These are phyloP conservation scores for Belgica antarctica DNA, from an alignment of 2,888 invertebrate species.

Conservation along the genomic window DNA sequence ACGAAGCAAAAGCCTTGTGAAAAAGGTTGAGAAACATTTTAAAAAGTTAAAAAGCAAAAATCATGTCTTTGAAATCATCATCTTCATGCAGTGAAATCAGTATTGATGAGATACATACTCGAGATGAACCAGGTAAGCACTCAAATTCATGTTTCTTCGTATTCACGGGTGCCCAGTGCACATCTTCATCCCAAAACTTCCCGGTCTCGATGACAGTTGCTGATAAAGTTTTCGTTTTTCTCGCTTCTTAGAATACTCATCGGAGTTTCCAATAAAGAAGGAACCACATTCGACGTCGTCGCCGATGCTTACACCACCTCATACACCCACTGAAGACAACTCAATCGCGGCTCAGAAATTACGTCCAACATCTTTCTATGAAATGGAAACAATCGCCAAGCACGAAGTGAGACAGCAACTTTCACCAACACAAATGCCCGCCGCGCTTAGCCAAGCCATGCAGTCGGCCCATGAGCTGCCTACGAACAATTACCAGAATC, in stretches of 20 bases:
- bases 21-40: conserved; percentile 25
- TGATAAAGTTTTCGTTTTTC: not conserved
- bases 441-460: conserved; percentile 4
- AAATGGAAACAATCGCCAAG: conserved; percentile 20
- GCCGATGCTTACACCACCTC: conserved; percentile 69
- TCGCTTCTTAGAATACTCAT: conserved; percentile 58
- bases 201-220: not conserved
- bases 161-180: too few relatives aligned
- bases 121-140: conserved; percentile 52
- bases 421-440: conserved; percentile 48
- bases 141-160: too few relatives aligned
- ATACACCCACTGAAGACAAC: conserved; percentile 65
- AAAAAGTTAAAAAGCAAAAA: conserved; percentile 18
- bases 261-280: conserved; percentile 62
- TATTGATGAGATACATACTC: conserved; percentile 54
- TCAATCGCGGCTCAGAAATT: not conserved
- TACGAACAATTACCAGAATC: conserved; percentile 47
- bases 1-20: conserved; percentile 28
- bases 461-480: conserved; percentile 46
- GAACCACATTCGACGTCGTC: conserved; percentile 59
- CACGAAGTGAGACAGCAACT: conserved; percentile 17
- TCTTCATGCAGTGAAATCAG: conserved; percentile 55
- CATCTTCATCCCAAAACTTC: not conserved
- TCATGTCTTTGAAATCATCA: conserved; percentile 55
- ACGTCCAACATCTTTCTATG: not conserved